phyloP scores from a whole-genome alignment of 2,113 vertebrate genomes.

The Paramormyrops kingsleyae region DNA sequence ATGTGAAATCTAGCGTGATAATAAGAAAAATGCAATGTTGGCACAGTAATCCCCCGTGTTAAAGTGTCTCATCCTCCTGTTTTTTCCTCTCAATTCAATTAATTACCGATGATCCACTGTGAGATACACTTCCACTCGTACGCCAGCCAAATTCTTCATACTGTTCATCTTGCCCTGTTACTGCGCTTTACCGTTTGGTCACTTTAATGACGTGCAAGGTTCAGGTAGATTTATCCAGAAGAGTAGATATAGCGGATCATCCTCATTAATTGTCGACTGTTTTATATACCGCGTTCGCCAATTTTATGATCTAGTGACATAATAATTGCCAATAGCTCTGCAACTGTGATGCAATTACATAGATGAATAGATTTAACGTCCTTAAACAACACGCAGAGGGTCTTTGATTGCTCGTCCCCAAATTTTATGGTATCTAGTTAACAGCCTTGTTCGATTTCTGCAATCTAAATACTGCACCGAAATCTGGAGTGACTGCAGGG shows the following conservation, averaged over 20 bases:
- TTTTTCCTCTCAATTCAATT: background rate
- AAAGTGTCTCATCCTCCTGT: background rate
- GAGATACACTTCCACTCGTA: background rate
- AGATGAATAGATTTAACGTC: background rate
- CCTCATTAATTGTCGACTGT: background rate
- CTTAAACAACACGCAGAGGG: background rate
- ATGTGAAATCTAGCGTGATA: background rate
- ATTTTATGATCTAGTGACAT: background rate
- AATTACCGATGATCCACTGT: background rate
- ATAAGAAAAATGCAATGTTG: background rate
- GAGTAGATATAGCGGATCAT: background rate
- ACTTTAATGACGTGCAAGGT: background rate
- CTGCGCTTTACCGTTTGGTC: background rate
- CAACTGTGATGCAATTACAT: background rate
- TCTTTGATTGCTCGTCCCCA: background rate
- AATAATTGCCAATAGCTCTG: background rate
- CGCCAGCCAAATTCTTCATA: background rate
- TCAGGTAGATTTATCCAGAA: background rate
- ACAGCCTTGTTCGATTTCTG: background rate
- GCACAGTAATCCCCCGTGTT: background rate
- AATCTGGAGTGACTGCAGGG: background rate
- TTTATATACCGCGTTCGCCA: background rate
- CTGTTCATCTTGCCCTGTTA: background rate
- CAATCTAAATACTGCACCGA: background rate
- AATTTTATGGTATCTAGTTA: background rate